phyloP scores from a whole-genome alignment of 1,140 invertebrate species.

The Reticulitermes speratus region DNA sequence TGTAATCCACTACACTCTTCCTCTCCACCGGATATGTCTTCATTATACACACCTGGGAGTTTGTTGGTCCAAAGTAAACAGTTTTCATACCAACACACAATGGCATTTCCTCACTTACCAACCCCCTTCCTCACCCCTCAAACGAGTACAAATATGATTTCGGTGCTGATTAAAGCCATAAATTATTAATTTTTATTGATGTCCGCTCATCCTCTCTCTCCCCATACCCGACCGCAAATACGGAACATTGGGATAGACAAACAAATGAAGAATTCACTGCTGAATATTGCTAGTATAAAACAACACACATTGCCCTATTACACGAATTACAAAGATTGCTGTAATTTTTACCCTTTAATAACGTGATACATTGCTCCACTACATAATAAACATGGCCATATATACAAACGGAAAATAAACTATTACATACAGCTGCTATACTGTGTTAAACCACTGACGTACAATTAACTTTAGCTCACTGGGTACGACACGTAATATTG shows the following conservation, averaged over 20 bases:
- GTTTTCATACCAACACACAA: too few relatives aligned
- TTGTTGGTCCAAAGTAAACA: too few relatives aligned
- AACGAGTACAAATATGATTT: background rate
- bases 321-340: background rate
- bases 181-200: conserved; percentile 5
- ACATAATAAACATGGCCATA: background rate
- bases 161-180: conserved; percentile 1
- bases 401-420: background rate
- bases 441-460: too few relatives aligned
- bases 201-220: background rate
- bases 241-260: background rate
- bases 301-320: too few relatives aligned
- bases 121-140: background rate
- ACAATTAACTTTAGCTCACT: too few relatives aligned
- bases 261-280: background rate
- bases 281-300: background rate
- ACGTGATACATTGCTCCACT: background rate
- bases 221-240: background rate
- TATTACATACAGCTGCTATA: background rate
- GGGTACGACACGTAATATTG: too few relatives aligned
- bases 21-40: too few relatives aligned
- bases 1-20: too few relatives aligned
- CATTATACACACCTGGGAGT: too few relatives aligned
- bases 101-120: background rate
- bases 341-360: background rate